Conservation (phyloP, 2,113 vertebrate genomes). For the Hystrix cristata region DNA sequence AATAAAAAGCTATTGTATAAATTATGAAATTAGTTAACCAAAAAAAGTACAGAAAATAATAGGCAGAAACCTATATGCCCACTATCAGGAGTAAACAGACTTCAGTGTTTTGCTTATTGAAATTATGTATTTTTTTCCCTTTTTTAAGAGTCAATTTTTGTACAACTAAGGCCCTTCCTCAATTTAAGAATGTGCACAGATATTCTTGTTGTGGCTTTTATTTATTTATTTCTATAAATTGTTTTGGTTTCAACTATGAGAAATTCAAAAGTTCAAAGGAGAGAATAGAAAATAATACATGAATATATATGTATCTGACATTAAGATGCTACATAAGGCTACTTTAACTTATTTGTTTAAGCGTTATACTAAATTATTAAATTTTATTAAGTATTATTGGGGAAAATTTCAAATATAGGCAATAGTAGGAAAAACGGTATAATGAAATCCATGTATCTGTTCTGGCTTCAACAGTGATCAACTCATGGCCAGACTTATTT, state of each 20-base stretch:
- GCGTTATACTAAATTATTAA: background rate
- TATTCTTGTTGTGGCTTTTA: background rate
- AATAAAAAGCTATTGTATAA: background rate
- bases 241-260: background rate
- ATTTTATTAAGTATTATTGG: background rate
- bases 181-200: background rate
- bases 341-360: conserved; percentile 33
- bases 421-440: background rate
- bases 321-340: background rate
- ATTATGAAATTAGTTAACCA: background rate
- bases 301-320: background rate
- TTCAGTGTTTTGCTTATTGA: background rate
- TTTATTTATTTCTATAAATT: background rate
- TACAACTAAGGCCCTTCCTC: background rate
- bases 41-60: background rate
- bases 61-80: background rate
- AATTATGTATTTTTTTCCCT: background rate
- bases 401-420: background rate
- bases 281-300: background rate
- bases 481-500: background rate
- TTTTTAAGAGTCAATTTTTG: background rate
- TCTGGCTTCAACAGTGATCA: background rate
- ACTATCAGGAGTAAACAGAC: background rate
- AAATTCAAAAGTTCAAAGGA: background rate
- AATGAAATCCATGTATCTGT: background rate